A percentile compares a stretch with the other conserved stretches of the same genome.
These are phyloP conservation scores for Nothobranchius kuhntae DNA, from an alignment of 2,113 vertebrate genomes.

Conservation along the genomic window DNA sequence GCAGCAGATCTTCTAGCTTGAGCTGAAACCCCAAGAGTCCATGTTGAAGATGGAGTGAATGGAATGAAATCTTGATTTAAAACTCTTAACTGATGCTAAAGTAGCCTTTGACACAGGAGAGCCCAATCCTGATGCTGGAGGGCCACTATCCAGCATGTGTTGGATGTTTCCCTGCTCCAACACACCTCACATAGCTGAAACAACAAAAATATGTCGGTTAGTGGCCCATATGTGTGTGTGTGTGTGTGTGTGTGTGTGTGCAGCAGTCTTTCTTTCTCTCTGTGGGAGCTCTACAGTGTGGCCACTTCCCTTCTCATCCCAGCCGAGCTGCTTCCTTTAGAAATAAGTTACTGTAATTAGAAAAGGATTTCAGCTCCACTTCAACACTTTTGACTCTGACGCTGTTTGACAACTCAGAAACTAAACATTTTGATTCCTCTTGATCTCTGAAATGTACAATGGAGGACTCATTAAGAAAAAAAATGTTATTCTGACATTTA, in stretches of 20 bases:
- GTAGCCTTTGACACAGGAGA: too few species aligned
- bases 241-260: background rate
- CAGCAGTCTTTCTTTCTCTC: conserved; percentile 23
- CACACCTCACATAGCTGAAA: too few species aligned
- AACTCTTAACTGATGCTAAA: background rate
- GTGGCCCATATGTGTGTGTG: background rate
- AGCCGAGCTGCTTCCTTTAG: conserved; percentile 20
- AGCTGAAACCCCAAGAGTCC: conserved; percentile 27
- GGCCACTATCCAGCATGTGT: too few species aligned
- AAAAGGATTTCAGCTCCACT: conserved; percentile 23
- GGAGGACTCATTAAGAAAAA: conserved; percentile 14
- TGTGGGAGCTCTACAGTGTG: conserved; percentile 50
- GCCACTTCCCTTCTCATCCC: conserved; percentile 48
- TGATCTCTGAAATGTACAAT: background rate
- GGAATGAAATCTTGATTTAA: conserved; percentile 46
- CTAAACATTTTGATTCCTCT: conserved; percentile 4
- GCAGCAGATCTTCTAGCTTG: conserved; percentile 39
- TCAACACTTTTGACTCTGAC: conserved; percentile 13
- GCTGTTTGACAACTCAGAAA: conserved; percentile 16
- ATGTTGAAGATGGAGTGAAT: conserved; percentile 27
- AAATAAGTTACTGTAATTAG: conserved; percentile 37
- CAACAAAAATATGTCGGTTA: too few species aligned
- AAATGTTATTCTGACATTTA: background rate
- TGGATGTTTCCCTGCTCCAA: too few species aligned
- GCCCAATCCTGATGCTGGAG: too few species aligned